phyloP scores from a whole-genome alignment of 2,113 vertebrate genomes.

The Gopherus flavomarginatus region DNA sequence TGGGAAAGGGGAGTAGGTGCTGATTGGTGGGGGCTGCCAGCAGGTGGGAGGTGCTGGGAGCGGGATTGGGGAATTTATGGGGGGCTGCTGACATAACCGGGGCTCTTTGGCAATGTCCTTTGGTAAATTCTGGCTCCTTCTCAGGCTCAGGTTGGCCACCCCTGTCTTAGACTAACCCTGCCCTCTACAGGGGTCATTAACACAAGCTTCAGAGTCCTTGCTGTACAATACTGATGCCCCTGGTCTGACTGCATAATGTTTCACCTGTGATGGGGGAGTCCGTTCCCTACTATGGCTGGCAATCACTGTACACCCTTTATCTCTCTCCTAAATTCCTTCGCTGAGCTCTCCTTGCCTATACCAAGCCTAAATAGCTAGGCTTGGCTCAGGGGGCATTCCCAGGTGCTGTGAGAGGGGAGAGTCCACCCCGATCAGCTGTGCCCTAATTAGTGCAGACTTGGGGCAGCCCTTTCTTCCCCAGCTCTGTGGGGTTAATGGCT shows the following conservation, averaged over 20 bases:
- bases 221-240: background rate
- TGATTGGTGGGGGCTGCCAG: too few relatives aligned
- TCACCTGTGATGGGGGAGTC: background rate
- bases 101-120: too few relatives aligned
- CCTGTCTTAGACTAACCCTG: background rate
- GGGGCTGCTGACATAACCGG: too few relatives aligned
- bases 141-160: too few relatives aligned
- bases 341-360: background rate
- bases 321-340: background rate
- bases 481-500: background rate
- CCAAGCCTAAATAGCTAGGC: background rate
- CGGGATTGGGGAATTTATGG: too few relatives aligned
- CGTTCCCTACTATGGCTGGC: background rate
- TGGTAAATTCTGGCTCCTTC: too few relatives aligned
- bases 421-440: background rate
- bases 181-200: background rate
- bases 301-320: background rate
- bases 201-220: background rate
- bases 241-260: background rate
- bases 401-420: fast-evolving
- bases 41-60: too few relatives aligned
- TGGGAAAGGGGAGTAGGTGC: too few relatives aligned
- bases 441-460: background rate
- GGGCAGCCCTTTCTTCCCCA: background rate
- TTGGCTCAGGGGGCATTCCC: background rate